A percentile compares a stretch with the other conserved stretches of the same genome.
These are phyloP conservation scores for Tetrax tetrax DNA, from an alignment of 2,113 vertebrate genomes.

Conservation along the genomic window DNA sequence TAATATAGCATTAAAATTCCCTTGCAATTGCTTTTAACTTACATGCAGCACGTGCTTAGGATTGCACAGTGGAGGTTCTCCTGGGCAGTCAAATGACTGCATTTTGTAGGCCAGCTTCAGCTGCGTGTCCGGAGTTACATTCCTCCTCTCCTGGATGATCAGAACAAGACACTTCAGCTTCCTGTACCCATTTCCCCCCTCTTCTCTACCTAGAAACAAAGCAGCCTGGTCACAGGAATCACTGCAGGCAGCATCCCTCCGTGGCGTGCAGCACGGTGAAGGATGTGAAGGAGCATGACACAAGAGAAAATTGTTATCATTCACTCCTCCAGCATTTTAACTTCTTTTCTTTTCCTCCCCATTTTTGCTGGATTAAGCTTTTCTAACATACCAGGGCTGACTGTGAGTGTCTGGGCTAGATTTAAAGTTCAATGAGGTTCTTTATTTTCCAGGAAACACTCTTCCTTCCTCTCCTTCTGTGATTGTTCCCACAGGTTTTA, in stretches of 20 bases:
- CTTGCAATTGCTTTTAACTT: background rate
- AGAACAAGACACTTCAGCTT: background rate
- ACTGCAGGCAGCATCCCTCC: background rate
- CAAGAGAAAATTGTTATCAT: background rate
- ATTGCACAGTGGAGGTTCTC: background rate
- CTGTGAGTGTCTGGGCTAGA: constrained; percentile 9
- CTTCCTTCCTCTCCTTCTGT: constrained; percentile 45
- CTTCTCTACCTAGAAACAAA: background rate
- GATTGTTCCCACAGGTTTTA: constrained; percentile 26
- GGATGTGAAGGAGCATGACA: background rate
- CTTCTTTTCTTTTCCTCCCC: background rate
- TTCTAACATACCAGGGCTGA: background rate
- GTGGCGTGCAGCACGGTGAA: accelerated
- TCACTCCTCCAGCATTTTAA: background rate
- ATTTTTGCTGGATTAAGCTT: background rate
- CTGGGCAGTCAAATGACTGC: background rate
- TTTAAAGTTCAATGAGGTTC: constrained; percentile 35
- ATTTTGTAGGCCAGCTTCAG: background rate
- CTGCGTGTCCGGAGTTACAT: accelerated
- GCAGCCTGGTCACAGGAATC: background rate
- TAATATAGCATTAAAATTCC: constrained; percentile 20
- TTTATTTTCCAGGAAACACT: constrained; percentile 55
- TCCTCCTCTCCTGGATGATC: background rate
- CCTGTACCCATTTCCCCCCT: background rate
- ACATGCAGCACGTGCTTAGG: accelerated